Conservation (phyloP, 2,888 invertebrate species). For the Capitulum mitella region DNA sequence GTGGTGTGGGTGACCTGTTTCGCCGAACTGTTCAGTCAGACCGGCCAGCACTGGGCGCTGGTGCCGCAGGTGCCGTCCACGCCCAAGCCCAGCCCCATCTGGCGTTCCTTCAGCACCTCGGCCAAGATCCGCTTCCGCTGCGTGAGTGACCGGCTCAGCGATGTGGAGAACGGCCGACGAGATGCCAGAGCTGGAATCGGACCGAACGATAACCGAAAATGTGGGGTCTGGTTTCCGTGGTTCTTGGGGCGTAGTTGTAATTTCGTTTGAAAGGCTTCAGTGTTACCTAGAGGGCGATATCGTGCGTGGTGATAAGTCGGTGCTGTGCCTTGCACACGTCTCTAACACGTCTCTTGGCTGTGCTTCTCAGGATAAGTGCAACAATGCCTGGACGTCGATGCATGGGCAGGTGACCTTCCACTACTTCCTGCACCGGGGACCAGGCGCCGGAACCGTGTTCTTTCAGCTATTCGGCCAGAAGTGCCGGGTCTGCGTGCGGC, state of each 20-base stretch:
- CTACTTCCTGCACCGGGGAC: background rate
- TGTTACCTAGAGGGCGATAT: no score
- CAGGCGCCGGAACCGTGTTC: background rate
- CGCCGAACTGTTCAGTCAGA: background rate
- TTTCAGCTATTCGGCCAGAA: slow-evolving; percentile 9
- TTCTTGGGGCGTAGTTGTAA: no score
- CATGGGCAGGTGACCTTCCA: slow-evolving; percentile 6
- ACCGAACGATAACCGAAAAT: no score
- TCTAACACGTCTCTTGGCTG: background rate
- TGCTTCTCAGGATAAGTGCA: background rate
- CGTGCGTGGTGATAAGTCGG: no score
- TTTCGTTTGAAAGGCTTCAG: no score
- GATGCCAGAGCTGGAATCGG: no score
- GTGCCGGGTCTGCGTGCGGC: background rate
- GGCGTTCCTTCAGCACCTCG: background rate
- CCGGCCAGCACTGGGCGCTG: slow-evolving; percentile 11
- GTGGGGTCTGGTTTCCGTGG: no score
- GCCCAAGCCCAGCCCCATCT: slow-evolving; percentile 10
- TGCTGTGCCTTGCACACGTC: no score
- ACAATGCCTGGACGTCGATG: background rate
- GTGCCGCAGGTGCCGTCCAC: background rate
- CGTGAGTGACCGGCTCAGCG: no score
- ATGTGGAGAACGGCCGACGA: no score
- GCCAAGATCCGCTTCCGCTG: slow-evolving; percentile 11
- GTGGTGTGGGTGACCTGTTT: background rate